Evolutionary conservation across 2,888 invertebrate species (phyloP).

Genomic region (Philereme vetulata): DNA sequence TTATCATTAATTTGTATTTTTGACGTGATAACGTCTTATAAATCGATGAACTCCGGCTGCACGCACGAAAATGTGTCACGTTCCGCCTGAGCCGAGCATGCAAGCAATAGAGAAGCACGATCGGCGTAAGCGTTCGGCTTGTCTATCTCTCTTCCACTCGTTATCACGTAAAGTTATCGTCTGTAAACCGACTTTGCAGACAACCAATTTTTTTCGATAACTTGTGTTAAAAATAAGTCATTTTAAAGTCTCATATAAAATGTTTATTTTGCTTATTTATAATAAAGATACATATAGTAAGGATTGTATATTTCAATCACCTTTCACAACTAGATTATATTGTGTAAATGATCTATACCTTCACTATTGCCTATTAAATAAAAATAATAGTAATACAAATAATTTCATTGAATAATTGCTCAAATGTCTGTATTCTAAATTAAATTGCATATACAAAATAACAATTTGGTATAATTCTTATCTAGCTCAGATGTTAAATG

Average conservation of each 20-base stretch:
- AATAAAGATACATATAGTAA: constrained; percentile 75
- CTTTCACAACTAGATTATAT: constrained; percentile 52
- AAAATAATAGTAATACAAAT: constrained; percentile 20
- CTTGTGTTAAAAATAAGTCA: constrained; percentile 48
- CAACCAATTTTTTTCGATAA: too few species aligned
- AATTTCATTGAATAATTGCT: constrained; percentile 34
- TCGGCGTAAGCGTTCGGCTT: too few species aligned
- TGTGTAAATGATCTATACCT: constrained; percentile 33
- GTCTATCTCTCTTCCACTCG: too few species aligned
- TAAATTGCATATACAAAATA: constrained; percentile 71
- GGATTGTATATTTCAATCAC: constrained; percentile 72
- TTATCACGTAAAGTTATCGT: too few species aligned
- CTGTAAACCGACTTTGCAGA: too few species aligned
- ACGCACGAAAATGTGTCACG: too few species aligned
- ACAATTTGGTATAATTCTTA: constrained; percentile 77
- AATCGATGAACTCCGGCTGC: too few species aligned
- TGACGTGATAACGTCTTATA: too few species aligned
- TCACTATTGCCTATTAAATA: constrained; percentile 30
- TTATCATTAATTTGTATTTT: too few species aligned
- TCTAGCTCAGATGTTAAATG: constrained; percentile 76
- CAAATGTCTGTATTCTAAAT: constrained; percentile 52
- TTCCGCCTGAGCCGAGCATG: too few species aligned
- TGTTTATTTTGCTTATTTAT: constrained; percentile 81
- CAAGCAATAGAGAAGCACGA: too few species aligned
- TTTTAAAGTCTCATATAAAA: constrained; percentile 82